Evolutionary conservation across 2,888 invertebrate species (phyloP).

Genomic region (Thumatha senex): DNA sequence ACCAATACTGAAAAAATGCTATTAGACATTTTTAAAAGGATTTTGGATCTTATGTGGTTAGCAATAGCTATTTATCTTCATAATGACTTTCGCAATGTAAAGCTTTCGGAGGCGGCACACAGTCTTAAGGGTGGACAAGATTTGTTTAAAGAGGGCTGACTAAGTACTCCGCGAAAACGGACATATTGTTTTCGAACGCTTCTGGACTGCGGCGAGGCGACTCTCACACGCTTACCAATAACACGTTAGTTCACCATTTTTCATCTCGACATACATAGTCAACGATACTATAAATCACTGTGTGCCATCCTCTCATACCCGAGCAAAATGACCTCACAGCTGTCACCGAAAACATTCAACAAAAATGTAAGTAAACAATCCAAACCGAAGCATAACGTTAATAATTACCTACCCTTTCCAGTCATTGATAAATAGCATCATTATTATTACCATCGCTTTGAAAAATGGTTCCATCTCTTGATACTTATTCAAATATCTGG

Average conservation of each 20-base stretch:
- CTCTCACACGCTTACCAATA: conserved; percentile 56
- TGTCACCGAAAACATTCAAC: conserved; percentile 66
- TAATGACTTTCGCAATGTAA: conserved; percentile 73
- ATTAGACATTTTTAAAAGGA: conserved; percentile 65
- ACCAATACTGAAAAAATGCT: conserved; percentile 47
- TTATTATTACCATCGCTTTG: conserved; percentile 76
- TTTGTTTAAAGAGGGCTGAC: neutral
- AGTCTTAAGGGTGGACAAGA: neutral
- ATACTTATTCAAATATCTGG: conserved; percentile 76
- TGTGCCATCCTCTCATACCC: conserved; percentile 63
- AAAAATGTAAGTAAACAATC: conserved; percentile 75
- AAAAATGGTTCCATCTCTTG: conserved; percentile 71
- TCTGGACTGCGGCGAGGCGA: conserved; percentile 41
- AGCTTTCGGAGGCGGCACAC: conserved; percentile 41
- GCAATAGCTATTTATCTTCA: conserved; percentile 65
- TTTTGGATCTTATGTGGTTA: conserved; percentile 64
- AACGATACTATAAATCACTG: conserved; percentile 80
- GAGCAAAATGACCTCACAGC: conserved; percentile 73
- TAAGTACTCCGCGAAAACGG: neutral
- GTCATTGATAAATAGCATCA: conserved; percentile 79
- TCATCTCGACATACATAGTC: conserved; percentile 82
- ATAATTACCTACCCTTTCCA: conserved; percentile 80
- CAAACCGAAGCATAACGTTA: conserved; percentile 74
- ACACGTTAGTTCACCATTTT: conserved; percentile 73
- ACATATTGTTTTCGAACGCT: conserved; percentile 1